phyloP scores from a whole-genome alignment of 2,888 invertebrate genomes.

The Coelogynopora nodosa region DNA sequence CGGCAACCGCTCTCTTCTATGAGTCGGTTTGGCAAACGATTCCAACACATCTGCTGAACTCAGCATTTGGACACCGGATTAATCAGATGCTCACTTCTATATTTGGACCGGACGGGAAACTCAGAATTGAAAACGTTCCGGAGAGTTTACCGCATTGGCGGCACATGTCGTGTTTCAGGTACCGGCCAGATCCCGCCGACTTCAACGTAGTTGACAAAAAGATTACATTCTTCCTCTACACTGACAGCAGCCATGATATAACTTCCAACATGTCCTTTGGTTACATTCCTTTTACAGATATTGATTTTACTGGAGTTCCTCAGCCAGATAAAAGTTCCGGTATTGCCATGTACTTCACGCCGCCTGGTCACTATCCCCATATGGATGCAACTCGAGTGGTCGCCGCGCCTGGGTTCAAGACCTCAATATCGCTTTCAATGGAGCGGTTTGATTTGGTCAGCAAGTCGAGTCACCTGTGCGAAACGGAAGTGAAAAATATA shows the following conservation, averaged over 20 bases:
- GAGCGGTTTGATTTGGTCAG: not conserved
- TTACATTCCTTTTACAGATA: not conserved
- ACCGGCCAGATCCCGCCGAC: not conserved
- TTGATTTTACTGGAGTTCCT: not conserved
- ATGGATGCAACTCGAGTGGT: constrained; percentile 10
- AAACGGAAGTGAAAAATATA: not conserved
- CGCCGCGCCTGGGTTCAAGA: not conserved
- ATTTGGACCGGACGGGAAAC: not conserved
- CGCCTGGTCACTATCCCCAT: not conserved
- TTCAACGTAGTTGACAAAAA: constrained; percentile 10
- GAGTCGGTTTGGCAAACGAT: not conserved
- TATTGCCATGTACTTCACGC: not conserved
- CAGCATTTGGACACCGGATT: not conserved
- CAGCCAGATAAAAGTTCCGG: constrained; percentile 7
- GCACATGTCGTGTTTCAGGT: not conserved
- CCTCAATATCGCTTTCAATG: not conserved
- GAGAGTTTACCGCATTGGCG: not conserved
- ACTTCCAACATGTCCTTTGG: not conserved
- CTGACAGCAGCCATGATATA: not conserved
- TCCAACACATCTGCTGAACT: not conserved
- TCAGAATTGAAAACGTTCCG: not conserved
- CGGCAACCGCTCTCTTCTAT: not conserved
- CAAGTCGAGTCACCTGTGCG: not conserved
- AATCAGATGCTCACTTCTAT: not conserved
- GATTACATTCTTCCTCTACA: not conserved